phyloP scores from a whole-genome alignment of 2,888 invertebrate genomes.

The Pterostichus madidus region DNA sequence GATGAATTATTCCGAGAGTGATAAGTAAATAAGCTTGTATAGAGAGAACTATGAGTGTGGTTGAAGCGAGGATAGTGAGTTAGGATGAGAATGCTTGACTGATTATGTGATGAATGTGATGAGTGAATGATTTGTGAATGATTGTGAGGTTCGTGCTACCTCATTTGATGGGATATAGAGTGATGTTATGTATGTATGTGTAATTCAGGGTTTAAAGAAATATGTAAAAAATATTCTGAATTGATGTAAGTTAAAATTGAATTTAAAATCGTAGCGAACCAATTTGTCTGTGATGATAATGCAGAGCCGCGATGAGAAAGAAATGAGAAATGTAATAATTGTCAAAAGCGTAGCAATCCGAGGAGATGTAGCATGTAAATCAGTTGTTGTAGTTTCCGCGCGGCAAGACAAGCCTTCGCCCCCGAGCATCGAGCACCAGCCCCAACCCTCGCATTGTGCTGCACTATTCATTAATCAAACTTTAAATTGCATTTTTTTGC shows the following conservation, averaged over 20 bases:
- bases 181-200: too few relatives aligned
- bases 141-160: too few relatives aligned
- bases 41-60: too few relatives aligned
- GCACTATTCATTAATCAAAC: constrained; percentile 73
- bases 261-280: constrained; percentile 5
- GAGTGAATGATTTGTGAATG: too few relatives aligned
- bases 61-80: too few relatives aligned
- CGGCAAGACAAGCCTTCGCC: not conserved
- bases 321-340: constrained; percentile 43
- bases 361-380: constrained; percentile 25
- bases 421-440: not conserved
- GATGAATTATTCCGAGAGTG: too few relatives aligned
- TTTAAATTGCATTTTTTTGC: constrained; percentile 73
- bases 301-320: constrained; percentile 17
- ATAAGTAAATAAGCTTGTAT: too few relatives aligned
- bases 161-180: too few relatives aligned
- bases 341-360: constrained; percentile 27
- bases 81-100: too few relatives aligned
- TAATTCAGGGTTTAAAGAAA: too few relatives aligned
- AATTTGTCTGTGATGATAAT: constrained; percentile 31
- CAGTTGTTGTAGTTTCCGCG: constrained; percentile 25
- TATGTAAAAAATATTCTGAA: too few relatives aligned
- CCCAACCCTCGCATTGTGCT: constrained; percentile 11
- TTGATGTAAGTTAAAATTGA: constrained; percentile 3
- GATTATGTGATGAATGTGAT: too few relatives aligned